Evolutionary conservation across 2,113 vertebrate species (phyloP), one percentile per base, ranked within the genome.

Genomic region (Podarcis cretensis): DNA sequence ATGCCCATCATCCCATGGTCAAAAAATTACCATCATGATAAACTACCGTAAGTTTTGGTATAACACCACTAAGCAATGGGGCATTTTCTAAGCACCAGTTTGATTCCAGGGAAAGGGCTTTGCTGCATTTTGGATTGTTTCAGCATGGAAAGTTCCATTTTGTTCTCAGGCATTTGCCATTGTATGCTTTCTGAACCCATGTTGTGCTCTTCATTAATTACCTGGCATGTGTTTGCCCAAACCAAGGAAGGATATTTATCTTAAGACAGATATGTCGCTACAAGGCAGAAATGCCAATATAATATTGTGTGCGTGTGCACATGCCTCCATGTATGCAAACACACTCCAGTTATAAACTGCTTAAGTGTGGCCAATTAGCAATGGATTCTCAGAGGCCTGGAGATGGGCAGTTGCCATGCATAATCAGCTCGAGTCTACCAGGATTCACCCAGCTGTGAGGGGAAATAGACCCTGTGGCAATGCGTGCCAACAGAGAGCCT

Each of bases 301-400:
- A 68, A 66, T 35, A 40, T 27, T 32, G 14, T 7, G 12, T 32
- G 35, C 35, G 71, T 14, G 71, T 16, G 12, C 48, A 54, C 10
- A 54, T 54, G 2, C 48, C 48, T 63, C 59, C 59, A 63, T 85
- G 13, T 30, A 25, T 6, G 14, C 14, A 69, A 2, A 14, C 10
- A 74, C 59, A 21, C 75, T 40, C 84, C 84, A 75, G 40, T 85
- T 85, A 76, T 59, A 76, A 63, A 54, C 54, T 37, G 74, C n/a
- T 85, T 76, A 85, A 54, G 54, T 76, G 23, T 63, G 57, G 76
- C 71, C 54, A 75, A 84, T 84, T 84, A 74, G 71, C 83, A 7
- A 10, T 25, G 68, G 48, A 10, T 57, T 32, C 20, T 25, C 43
- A 84, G 74, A 65, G 40, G 84, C 32, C 37, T 27, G 37, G 57